Conservation (phyloP, 2,113 vertebrate genomes). For the Tringa solitaria region DNA sequence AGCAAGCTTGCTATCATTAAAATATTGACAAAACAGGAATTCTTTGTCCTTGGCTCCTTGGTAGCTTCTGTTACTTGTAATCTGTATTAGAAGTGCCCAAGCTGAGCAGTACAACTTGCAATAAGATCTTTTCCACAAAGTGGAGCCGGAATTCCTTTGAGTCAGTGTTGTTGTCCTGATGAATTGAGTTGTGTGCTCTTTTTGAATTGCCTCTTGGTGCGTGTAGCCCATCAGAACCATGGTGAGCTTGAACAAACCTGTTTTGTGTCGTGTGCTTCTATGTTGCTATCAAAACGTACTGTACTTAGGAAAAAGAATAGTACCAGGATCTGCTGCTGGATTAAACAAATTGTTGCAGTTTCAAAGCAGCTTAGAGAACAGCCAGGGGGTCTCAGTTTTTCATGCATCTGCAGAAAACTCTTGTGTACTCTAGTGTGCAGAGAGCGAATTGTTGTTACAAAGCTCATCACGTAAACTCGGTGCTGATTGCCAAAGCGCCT, state of each 20-base stretch:
- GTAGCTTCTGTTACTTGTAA: not conserved
- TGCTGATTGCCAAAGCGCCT: slow-evolving; percentile 63
- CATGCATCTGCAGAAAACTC: slow-evolving; percentile 1
- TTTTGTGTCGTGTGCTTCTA: not conserved
- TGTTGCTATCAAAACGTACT: slow-evolving; percentile 46
- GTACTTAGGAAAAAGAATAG: slow-evolving; percentile 3
- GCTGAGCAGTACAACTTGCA: slow-evolving; percentile 27
- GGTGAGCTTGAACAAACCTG: slow-evolving; percentile 23
- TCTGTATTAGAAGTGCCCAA: not conserved
- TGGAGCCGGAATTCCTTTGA: not conserved
- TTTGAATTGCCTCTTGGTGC: slow-evolving; percentile 1
- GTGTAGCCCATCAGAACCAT: not conserved
- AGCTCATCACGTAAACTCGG: slow-evolving; percentile 31
- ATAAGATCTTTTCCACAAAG: slow-evolving; percentile 7
- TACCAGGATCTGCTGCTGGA: slow-evolving; percentile 15
- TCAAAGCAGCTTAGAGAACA: slow-evolving; percentile 20
- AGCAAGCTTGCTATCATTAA: not conserved
- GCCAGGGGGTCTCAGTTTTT: slow-evolving; percentile 8
- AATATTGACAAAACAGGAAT: not conserved
- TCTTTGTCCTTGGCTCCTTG: not conserved
- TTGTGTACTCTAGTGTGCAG: not conserved
- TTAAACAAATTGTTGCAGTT: not conserved
- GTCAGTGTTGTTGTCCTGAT: not conserved
- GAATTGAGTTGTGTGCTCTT: slow-evolving; percentile 1
- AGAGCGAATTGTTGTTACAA: not conserved